These are phyloP conservation scores for Clitarchus hookeri DNA, from an alignment of 2,888 invertebrate genomes.

Conservation along the genomic window DNA sequence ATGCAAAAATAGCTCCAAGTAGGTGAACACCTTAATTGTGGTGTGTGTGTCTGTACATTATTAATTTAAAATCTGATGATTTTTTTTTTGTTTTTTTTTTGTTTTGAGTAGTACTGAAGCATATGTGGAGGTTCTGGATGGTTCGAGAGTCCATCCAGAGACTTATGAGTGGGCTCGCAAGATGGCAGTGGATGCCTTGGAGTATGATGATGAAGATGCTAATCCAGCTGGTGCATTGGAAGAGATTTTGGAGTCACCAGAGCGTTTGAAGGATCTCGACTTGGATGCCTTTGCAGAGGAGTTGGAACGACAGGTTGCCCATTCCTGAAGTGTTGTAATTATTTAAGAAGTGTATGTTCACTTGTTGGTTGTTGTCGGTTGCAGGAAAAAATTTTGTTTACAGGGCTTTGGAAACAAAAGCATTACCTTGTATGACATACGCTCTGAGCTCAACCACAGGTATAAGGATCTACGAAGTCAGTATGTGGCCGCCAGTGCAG, in stretches of 20 bases:
- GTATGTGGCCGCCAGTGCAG: conserved; percentile 78
- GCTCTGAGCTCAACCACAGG: conserved; percentile 91
- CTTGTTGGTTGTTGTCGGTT: not conserved
- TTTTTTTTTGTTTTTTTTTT: conserved; percentile 15
- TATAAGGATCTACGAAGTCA: conserved; percentile 87
- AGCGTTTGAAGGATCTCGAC: conserved; percentile 92
- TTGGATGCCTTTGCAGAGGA: conserved; percentile 98
- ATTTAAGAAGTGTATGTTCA: not conserved
- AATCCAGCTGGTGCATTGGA: conserved; percentile 97
- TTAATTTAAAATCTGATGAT: not conserved
- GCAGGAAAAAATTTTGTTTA: conserved; percentile 35
- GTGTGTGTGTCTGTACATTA: not conserved
- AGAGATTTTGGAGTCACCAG: conserved; percentile 95
- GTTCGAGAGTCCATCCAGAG: conserved; percentile 97
- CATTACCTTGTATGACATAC: conserved; percentile 95
- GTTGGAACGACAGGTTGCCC: conserved; percentile 77
- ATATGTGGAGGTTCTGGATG: conserved; percentile 94
- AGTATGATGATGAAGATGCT: conserved; percentile 96
- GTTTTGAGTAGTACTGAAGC: conserved; percentile 74
- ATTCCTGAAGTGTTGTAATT: not conserved
- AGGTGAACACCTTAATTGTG: too few species aligned
- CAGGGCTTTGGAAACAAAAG: conserved; percentile 85
- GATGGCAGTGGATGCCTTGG: conserved; percentile 99
- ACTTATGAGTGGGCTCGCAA: conserved; percentile 99
- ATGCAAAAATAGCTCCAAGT: too few species aligned